These are phyloP conservation scores for Diloba caeruleocephala DNA, from an alignment of 2,888 invertebrate species.

Conservation along the genomic window DNA sequence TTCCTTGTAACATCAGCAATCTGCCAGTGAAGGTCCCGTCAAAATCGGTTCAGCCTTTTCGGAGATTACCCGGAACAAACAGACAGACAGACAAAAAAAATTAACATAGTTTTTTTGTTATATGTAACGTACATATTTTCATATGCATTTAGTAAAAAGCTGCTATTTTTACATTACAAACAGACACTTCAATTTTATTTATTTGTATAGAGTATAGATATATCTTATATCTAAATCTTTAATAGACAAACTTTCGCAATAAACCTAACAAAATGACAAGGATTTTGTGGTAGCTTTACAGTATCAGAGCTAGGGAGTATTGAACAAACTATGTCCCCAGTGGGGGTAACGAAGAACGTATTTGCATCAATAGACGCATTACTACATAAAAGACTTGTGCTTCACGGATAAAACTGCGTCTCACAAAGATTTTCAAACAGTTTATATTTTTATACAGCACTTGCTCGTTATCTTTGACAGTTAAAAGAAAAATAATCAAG, in stretches of 20 bases:
- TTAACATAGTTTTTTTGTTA: too few species aligned
- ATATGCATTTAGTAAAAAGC: too few species aligned
- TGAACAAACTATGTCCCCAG: slow-evolving; percentile 48
- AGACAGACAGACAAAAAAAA: too few species aligned
- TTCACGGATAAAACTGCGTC: slow-evolving; percentile 33
- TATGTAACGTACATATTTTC: too few species aligned
- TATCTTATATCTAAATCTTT: too few species aligned
- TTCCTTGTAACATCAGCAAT: too few species aligned
- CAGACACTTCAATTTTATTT: too few species aligned
- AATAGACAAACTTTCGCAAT: slow-evolving; percentile 1
- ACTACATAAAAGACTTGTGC: slow-evolving; percentile 49
- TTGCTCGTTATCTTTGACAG: slow-evolving; percentile 19
- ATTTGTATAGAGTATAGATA: too few species aligned
- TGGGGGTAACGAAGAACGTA: slow-evolving; percentile 47
- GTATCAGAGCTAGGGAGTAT: slow-evolving; percentile 40
- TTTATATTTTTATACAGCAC: slow-evolving; percentile 24
- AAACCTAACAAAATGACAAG: slow-evolving; percentile 17
- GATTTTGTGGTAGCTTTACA: slow-evolving; percentile 28
- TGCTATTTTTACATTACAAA: too few species aligned
- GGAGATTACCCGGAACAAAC: too few species aligned
- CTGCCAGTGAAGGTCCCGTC: too few species aligned
- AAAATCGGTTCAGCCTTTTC: too few species aligned
- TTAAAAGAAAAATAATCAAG: slow-evolving; percentile 45
- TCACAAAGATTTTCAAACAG: slow-evolving; percentile 29
- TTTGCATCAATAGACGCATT: slow-evolving; percentile 59